phyloP scores from a whole-genome alignment of 1,140 invertebrate genomes.

The Drosophila yakuba region DNA sequence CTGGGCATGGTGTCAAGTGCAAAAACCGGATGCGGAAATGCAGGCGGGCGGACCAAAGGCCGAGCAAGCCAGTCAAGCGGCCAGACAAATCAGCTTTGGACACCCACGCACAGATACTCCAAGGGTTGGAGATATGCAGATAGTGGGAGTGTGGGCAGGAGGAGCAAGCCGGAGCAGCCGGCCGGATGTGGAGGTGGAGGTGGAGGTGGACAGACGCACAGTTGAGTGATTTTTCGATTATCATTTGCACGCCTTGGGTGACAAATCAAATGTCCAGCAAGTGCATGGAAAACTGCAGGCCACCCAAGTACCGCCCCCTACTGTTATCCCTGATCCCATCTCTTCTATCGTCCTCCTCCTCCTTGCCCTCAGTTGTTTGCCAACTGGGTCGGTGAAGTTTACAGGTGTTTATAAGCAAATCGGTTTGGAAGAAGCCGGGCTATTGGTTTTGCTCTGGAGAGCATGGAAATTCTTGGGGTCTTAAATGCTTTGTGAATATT shows the following conservation, averaged over 20 bases:
- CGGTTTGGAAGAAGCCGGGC: background rate
- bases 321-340: constrained; percentile 1
- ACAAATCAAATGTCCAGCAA: constrained; percentile 79
- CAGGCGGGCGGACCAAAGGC: constrained; percentile 57
- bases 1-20: constrained; percentile 74
- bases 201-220: constrained; percentile 56
- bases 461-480: background rate
- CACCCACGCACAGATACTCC: constrained; percentile 34
- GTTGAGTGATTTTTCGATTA: constrained; percentile 83
- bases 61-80: constrained; percentile 71
- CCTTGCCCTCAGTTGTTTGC: constrained; percentile 10
- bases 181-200: constrained; percentile 8
- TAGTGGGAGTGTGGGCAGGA: background rate
- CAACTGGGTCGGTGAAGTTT: constrained; percentile 48
- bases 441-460: background rate
- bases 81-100: constrained; percentile 79
- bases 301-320: constrained; percentile 6
- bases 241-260: constrained; percentile 82
- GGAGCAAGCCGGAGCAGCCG: background rate
- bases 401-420: constrained; percentile 68
- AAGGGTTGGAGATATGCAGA: constrained; percentile 1
- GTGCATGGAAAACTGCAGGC: constrained; percentile 62
- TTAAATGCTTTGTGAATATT: background rate
- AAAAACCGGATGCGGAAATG: constrained; percentile 81
- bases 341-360: too few relatives aligned